Conservation (phyloP, 2,888 invertebrate species). For the Agapostemon virescens region DNA sequence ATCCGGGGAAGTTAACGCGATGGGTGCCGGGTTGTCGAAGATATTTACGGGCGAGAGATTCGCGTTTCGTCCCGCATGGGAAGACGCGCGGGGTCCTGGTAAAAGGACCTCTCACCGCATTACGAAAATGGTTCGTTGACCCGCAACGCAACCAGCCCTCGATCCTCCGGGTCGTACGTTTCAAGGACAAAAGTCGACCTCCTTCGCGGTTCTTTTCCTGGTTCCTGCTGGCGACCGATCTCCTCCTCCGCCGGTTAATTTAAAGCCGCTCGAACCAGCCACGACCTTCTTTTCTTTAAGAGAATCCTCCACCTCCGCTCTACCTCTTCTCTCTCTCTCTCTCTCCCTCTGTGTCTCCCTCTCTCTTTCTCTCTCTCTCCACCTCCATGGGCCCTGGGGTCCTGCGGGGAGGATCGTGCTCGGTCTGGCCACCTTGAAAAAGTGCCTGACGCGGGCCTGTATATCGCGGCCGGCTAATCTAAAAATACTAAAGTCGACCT, state of each 20-base stretch:
- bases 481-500: slow-evolving; percentile 71
- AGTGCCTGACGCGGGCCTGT: slow-evolving; percentile 61
- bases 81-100: slow-evolving; percentile 34
- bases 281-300: slow-evolving; percentile 58
- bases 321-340: not conserved
- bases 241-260: slow-evolving; percentile 55
- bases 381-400: not conserved
- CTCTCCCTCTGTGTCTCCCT: not conserved
- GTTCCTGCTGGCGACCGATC: slow-evolving; percentile 54
- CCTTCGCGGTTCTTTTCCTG: slow-evolving; percentile 65
- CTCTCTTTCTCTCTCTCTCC: not conserved
- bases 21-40: slow-evolving; percentile 20
- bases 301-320: slow-evolving; percentile 28
- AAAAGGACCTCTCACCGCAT: slow-evolving; percentile 38
- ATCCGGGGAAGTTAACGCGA: not conserved
- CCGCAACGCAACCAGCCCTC: slow-evolving; percentile 56
- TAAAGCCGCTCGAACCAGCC: slow-evolving; percentile 53
- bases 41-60: slow-evolving; percentile 56
- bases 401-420: slow-evolving; percentile 36
- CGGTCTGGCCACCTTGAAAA: slow-evolving; percentile 60
- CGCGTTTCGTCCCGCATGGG: slow-evolving; percentile 42
- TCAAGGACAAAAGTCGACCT: slow-evolving; percentile 69
- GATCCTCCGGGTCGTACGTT: slow-evolving; percentile 52
- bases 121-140: slow-evolving; percentile 58
- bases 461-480: slow-evolving; percentile 70